Evolutionary conservation across 30 jellyfish, hydroid and myxozoan genomes (phyloP).

Genomic region (Aurelia sp.): DNA sequence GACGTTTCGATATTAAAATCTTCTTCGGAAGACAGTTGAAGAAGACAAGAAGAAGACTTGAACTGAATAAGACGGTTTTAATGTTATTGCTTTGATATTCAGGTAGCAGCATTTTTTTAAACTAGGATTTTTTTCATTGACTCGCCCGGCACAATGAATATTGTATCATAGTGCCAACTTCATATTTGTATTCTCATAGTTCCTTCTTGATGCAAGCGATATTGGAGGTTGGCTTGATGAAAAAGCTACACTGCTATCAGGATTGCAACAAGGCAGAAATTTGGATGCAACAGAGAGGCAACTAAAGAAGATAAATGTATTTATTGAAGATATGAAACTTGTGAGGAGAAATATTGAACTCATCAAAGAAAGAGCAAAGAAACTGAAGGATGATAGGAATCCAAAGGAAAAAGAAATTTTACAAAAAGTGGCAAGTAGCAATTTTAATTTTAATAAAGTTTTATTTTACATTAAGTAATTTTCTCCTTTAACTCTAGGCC

Average conservation of each 20-base stretch:
- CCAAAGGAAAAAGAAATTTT: slow-evolving; percentile 24
- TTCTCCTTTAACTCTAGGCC: no score
- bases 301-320: slow-evolving; percentile 33
- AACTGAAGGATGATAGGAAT: slow-evolving; percentile 9
- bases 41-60: no score
- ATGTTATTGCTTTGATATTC: no score
- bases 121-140: background rate
- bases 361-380: slow-evolving; percentile 17
- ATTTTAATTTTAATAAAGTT: background rate
- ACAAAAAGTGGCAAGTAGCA: slow-evolving; percentile 18
- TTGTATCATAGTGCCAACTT: background rate
- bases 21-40: no score
- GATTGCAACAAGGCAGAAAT: slow-evolving; percentile 64
- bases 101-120: background rate
- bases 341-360: slow-evolving; percentile 8
- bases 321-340: slow-evolving; percentile 40
- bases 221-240: slow-evolving; percentile 69
- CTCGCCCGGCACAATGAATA: background rate
- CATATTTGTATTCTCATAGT: slow-evolving; percentile 8
- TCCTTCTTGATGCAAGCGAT: slow-evolving; percentile 69
- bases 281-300: slow-evolving; percentile 71
- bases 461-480: no score
- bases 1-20: no score
- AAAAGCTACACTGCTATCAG: slow-evolving; percentile 23
- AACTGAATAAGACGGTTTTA: no score